Conservation (phyloP, 2,113 vertebrate species). For the Microcebus murinus region DNA sequence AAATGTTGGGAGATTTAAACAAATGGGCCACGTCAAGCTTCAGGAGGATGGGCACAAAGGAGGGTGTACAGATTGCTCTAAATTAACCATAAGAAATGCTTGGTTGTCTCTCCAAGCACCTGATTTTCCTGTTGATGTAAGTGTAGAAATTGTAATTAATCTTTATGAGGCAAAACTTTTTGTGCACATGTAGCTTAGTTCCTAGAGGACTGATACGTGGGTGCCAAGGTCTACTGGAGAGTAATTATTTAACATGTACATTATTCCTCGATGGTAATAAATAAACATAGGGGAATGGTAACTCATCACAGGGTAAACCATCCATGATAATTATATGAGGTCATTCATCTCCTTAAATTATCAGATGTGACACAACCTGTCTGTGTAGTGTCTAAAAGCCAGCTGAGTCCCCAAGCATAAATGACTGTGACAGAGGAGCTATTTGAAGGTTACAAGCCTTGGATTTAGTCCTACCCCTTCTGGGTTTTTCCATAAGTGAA, state of each 20-base stretch:
- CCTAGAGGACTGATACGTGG: constrained; percentile 75
- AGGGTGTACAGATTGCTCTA: constrained; percentile 23
- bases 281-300: constrained; percentile 78
- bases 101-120: constrained; percentile 65
- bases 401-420: constrained; percentile 75
- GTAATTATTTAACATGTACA: constrained; percentile 83
- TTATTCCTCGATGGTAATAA: constrained; percentile 74
- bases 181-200: constrained; percentile 73
- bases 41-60: not conserved
- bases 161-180: constrained; percentile 77
- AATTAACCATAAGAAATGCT: constrained; percentile 32
- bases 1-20: constrained; percentile 38
- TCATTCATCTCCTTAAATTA: constrained; percentile 84
- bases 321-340: constrained; percentile 83
- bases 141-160: constrained; percentile 69
- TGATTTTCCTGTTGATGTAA: constrained; percentile 66
- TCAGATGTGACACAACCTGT: constrained; percentile 79
- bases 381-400: constrained; percentile 72
- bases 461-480: not conserved
- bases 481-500: not conserved
- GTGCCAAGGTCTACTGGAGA: constrained; percentile 75
- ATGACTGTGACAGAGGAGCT: constrained; percentile 32
- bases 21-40: not conserved
- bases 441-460: not conserved
- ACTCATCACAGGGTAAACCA: constrained; percentile 81